Conservation (phyloP, 2,113 vertebrate species). For the Menura novaehollandiae region DNA sequence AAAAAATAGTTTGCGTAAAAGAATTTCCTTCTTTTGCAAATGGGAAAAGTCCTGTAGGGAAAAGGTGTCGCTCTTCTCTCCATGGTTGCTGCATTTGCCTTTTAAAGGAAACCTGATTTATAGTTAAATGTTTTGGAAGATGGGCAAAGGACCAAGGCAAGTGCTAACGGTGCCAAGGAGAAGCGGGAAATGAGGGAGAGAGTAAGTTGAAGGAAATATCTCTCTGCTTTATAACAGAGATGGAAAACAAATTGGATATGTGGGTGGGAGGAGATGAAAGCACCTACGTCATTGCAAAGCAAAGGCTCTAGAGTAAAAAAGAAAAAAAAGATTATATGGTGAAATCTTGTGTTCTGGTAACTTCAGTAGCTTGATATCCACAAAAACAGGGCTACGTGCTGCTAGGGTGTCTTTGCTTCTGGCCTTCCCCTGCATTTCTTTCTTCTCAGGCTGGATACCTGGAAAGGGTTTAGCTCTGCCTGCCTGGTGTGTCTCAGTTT, state of each 20-base stretch:
- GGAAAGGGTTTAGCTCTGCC: not conserved
- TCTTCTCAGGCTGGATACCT: not conserved
- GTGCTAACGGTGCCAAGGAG: not conserved
- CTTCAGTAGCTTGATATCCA: not conserved
- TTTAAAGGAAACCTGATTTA: slow-evolving; percentile 18
- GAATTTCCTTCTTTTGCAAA: not conserved
- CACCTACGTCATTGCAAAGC: not conserved
- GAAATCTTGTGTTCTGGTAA: not conserved
- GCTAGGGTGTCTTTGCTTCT: not conserved
- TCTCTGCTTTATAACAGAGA: not conserved
- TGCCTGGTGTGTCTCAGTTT: not conserved
- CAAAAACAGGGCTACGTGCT: not conserved
- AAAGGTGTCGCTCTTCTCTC: not conserved
- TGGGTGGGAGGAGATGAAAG: not conserved
- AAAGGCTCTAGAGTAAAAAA: not conserved
- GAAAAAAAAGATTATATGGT: not conserved
- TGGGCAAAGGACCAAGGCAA: not conserved
- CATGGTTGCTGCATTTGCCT: not conserved
- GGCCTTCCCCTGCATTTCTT: not conserved
- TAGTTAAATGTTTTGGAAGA: slow-evolving; percentile 14
- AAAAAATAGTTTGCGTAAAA: not conserved
- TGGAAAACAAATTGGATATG: slow-evolving; percentile 10
- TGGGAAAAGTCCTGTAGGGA: not conserved
- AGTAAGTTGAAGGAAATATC: not conserved
- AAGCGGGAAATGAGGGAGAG: slow-evolving; percentile 13